Evolutionary conservation across 2,888 invertebrate genomes (phyloP), one percentile per base, ranked within the genome.

Genomic region (Drosophila villosipedis): DNA sequence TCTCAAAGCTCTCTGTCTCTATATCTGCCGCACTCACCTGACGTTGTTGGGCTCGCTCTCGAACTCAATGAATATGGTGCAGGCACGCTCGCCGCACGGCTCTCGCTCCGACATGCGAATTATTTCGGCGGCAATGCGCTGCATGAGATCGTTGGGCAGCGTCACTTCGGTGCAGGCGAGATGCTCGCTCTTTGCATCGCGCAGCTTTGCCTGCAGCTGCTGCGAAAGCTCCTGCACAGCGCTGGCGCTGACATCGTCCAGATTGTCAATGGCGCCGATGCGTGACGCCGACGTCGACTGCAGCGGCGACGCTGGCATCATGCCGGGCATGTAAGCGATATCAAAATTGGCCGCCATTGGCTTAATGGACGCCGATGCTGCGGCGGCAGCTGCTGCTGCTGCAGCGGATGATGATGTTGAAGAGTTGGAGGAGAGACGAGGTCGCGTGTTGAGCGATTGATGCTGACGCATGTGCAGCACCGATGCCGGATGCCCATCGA

Each of bases 21-120:
- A 31, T 9, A 41, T 49, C 49, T 58, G 28, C n/a, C 16, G 9
- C 14, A 30, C 90, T 87, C 79, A 93, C 93, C 95, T 95, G 75
- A 95, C 92, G 79, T 94, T 93, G 74, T 92, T 94, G 74, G 94
- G 95, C 89, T 95, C 96, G 59, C 96, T 96, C 92, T 97, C 96
- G 87, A 97, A 96, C 93, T 96, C 96, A 69, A 98, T 95, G 93
- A 96, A 97, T 79, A 98, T 94, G n/a, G 96, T 96, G 91, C 97
- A 97, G 47, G 98, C 98, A 82, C 97, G 94, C 58, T 98, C 95
- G 60, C 98, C 98, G 94, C 97, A 98, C 25, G 98, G 98, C 93
- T 98, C 98, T 61, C 96, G 96, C 92, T 97, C 97, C 1, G 98
- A 97, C 94, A 97, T 96, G 65, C 95, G 95, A 62, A 98, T 94